A percentile compares a stretch with the other conserved stretches of the same genome.
Conservation (phyloP, 2,888 invertebrate species). For the Drosophila borealis region DNA sequence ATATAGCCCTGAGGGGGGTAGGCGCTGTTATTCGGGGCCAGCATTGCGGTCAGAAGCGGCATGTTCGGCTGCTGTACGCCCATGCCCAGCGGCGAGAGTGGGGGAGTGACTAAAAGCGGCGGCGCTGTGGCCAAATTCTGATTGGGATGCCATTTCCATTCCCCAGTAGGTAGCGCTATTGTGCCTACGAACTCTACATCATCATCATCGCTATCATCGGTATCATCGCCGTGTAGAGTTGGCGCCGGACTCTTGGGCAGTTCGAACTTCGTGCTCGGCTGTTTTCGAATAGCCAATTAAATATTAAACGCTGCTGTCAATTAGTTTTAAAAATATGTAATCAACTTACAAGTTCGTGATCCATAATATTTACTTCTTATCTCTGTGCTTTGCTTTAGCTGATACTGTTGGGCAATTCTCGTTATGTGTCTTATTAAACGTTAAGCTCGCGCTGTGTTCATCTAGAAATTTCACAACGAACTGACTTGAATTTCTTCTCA, state of each 20-base stretch:
- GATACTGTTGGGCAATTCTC: too few species aligned
- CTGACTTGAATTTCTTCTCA: conserved; percentile 2
- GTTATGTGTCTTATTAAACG: not conserved
- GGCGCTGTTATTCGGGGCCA: conserved; percentile 4
- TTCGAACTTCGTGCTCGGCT: conserved; percentile 1
- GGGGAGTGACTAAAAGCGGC: conserved; percentile 44
- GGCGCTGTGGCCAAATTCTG: conserved; percentile 1
- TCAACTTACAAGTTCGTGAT: conserved; percentile 23
- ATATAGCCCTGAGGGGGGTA: not conserved
- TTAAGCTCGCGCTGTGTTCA: not conserved
- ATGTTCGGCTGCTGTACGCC: conserved; percentile 14
- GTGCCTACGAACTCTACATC: conserved; percentile 18
- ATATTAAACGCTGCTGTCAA: not conserved
- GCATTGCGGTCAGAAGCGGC: conserved; percentile 37
- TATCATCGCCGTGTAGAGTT: not conserved
- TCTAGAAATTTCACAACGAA: conserved; percentile 23
- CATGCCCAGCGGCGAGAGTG: conserved; percentile 38
- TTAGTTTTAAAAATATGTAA: not conserved
- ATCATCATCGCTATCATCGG: not conserved
- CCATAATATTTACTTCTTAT: conserved; percentile 15
- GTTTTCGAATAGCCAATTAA: not conserved
- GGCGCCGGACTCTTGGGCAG: conserved; percentile 17
- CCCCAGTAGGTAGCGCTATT: not conserved
- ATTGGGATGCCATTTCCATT: not conserved
- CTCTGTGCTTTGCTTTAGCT: not conserved